phyloP scores from a whole-genome alignment of 2,113 vertebrate species.

The Hoplias malabaricus region DNA sequence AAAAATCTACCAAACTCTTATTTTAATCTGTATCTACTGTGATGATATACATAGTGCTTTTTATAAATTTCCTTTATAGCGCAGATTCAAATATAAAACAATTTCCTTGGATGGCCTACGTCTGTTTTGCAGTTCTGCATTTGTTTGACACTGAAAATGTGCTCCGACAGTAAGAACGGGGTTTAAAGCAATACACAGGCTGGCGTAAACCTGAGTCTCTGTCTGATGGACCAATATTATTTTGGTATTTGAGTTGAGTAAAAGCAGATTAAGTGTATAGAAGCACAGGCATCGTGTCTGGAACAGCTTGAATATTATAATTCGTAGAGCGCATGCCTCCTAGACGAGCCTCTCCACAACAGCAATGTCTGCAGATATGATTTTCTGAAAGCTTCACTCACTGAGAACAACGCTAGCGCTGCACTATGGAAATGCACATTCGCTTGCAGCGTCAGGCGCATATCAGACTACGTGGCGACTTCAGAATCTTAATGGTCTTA shows the following conservation, averaged over 20 bases:
- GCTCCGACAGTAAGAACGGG: neutral
- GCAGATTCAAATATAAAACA: neutral
- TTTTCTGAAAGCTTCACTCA: slow-evolving; percentile 24
- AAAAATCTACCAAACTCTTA: too few relatives aligned
- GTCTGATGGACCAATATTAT: slow-evolving; percentile 14
- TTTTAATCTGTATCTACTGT: too few relatives aligned
- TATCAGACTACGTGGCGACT: slow-evolving; percentile 3
- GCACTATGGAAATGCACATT: slow-evolving; percentile 16
- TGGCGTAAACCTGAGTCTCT: slow-evolving; percentile 10
- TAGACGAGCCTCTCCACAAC: slow-evolving; percentile 12
- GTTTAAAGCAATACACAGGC: slow-evolving; percentile 2
- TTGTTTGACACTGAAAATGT: neutral
- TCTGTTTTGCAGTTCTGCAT: neutral
- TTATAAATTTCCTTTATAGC: too few relatives aligned
- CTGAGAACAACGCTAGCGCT: neutral
- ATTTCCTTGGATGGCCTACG: neutral
- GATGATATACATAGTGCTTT: too few relatives aligned
- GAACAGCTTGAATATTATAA: slow-evolving; percentile 28
- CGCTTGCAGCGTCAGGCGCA: slow-evolving; percentile 7
- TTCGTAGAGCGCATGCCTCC: slow-evolving; percentile 6
- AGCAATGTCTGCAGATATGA: slow-evolving; percentile 7
- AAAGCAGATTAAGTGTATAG: slow-evolving; percentile 2
- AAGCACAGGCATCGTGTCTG: slow-evolving; percentile 19
- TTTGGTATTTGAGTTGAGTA: slow-evolving; percentile 11
- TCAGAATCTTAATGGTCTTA: neutral